Percentiles rank a stretch among this genome's conserved stretches.
Conservation (phyloP, 2,113 vertebrate genomes). For the Rhinogobius similis region DNA sequence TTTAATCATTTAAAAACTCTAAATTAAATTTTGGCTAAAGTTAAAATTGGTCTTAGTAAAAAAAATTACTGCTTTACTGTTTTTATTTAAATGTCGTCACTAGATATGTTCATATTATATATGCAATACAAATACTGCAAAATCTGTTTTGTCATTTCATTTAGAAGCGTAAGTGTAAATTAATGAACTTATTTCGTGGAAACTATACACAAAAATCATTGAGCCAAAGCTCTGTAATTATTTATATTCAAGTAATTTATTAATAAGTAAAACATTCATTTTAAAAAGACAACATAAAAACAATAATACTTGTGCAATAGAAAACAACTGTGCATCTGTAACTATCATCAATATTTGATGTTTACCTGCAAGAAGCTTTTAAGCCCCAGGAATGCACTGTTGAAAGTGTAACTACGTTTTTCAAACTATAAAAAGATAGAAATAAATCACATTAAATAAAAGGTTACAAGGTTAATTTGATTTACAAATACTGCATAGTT, state of each 20-base stretch:
- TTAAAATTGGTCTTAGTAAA: too few relatives aligned
- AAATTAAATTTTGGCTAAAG: too few relatives aligned
- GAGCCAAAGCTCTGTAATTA: constrained; percentile 43
- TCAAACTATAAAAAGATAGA: constrained; percentile 26
- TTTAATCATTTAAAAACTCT: constrained; percentile 5
- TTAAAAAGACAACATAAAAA: constrained; percentile 49
- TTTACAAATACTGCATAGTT: constrained; percentile 74
- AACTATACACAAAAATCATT: constrained; percentile 28
- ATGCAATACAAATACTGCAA: not conserved
- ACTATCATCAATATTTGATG: constrained; percentile 13
- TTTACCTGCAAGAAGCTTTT: constrained; percentile 4
- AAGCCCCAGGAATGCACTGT: constrained; percentile 21
- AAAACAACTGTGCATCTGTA: constrained; percentile 58
- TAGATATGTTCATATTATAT: not conserved
- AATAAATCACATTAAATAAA: constrained; percentile 39
- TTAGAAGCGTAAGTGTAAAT: constrained; percentile 11
- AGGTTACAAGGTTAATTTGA: constrained; percentile 43
- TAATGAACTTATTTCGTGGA: constrained; percentile 3
- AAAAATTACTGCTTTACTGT: too few relatives aligned
- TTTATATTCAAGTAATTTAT: constrained; percentile 61
- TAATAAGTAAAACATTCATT: constrained; percentile 63
- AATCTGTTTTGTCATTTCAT: not conserved
- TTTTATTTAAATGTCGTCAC: not conserved
- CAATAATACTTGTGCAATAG: constrained; percentile 55
- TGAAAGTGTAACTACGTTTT: constrained; percentile 24